Base-by-base conservation (phyloP, 2,113 vertebrate genomes). In the Hippocampus abdominalis region DNA sequence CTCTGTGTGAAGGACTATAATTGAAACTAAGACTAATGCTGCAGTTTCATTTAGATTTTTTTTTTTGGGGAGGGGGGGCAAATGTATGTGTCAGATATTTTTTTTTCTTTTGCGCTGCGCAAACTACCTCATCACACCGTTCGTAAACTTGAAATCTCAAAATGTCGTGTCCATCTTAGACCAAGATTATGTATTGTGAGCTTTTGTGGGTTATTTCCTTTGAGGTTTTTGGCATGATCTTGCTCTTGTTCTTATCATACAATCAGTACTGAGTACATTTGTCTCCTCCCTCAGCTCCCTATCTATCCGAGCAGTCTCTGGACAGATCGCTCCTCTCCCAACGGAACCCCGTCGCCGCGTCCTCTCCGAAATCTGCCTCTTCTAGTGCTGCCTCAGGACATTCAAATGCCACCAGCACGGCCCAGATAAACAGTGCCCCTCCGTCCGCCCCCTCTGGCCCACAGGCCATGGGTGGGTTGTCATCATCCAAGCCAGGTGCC, bases 261-360 rank as follows among this genome's bases (percentile, higher is more conserved):
- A 20, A 61, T 61, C 59, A 9, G 27, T 32, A 15, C 9, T 61
- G 20, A 62, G 13, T 18, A 40, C 36, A 23, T 62, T 27, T 13
- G 20, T 59, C 10, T 18, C 27, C 82, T 71, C 0, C 89, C 48
- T 68, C 65, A 98, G 97, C 95, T 91, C 95, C 96, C 27, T 96
- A 96, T 72, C 93, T 98, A 86, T 94, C 97, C 81, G 94, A 94
- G 64, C 97, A 96, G 88, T 91, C 94, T 77, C 82, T 98, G 90
- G 97, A 98, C 86, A 94, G 90, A 84, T 95, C 96, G 56, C 89
- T 98, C 18, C 92, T 98, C 80, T 92, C 93, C 68, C 97, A 98
- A 88, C 94, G 93, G 74, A 96, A 92, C 87, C 93, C 94, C 25
- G 71, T 92, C 78, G 48, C 91, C 67, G 81, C 90, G 73, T 68